Percentiles rank a stretch among this genome's conserved stretches.
Conservation (phyloP, 2,113 vertebrate genomes). For the Picathartes gymnocephalus region DNA sequence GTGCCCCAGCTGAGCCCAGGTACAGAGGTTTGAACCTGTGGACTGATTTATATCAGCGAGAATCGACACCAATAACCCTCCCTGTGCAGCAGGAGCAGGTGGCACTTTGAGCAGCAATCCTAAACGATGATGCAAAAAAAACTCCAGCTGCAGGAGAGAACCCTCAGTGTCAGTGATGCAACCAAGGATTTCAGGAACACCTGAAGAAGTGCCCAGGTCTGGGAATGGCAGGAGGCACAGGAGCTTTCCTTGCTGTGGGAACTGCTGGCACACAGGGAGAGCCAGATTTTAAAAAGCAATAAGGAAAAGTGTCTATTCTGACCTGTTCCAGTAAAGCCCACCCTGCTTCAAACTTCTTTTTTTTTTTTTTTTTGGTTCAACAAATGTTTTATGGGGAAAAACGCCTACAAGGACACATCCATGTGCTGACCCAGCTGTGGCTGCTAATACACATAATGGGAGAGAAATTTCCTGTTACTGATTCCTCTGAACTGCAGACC, state of each 20-base stretch:
- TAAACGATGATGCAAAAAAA: background rate
- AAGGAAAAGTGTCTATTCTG: conserved; percentile 33
- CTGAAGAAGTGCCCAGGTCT: background rate
- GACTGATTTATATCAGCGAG: background rate
- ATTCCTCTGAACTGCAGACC: conserved; percentile 25
- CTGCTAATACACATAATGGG: conserved; percentile 24
- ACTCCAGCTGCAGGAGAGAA: background rate
- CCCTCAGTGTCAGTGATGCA: background rate
- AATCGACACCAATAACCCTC: background rate
- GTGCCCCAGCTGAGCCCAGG: background rate
- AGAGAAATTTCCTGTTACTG: conserved; percentile 30
- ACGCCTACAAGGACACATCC: conserved; percentile 60
- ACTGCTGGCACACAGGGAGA: background rate
- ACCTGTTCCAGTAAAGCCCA: conserved; percentile 34
- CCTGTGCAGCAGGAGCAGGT: background rate
- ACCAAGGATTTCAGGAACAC: background rate
- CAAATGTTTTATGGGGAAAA: conserved; percentile 43
- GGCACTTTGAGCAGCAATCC: background rate
- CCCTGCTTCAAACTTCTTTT: background rate
- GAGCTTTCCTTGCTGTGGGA: background rate
- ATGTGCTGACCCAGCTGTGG: conserved; percentile 67
- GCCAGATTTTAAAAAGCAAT: conserved; percentile 47
- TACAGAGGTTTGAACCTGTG: background rate
- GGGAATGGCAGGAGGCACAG: background rate
- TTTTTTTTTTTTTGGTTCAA: background rate